A percentile compares a stretch with the other conserved stretches of the same genome.
phyloP scores from a whole-genome alignment of 1,140 invertebrate genomes.

The Asbolus verrucosus region DNA sequence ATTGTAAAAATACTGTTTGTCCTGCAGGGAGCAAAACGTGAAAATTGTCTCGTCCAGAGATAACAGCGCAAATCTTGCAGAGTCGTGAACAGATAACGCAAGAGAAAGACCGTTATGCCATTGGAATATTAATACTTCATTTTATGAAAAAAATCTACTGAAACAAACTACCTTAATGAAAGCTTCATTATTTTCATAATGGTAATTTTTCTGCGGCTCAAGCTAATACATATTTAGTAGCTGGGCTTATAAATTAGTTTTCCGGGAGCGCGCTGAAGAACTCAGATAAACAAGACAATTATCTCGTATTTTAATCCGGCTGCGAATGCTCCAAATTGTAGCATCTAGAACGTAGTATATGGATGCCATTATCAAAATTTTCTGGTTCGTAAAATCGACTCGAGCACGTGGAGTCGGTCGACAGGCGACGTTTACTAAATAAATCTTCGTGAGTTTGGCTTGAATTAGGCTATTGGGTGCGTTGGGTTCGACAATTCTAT shows the following conservation, averaged over 20 bases:
- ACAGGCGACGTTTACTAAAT: background rate
- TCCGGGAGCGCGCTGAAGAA: conserved; percentile 7
- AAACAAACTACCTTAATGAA: background rate
- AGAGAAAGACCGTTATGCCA: background rate
- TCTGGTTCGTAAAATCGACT: background rate
- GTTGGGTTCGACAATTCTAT: conserved; percentile 22
- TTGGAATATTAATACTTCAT: conserved; percentile 16
- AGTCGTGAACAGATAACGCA: conserved; percentile 12
- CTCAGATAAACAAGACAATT: conserved; percentile 8
- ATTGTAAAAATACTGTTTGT: background rate
- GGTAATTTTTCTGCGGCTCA: conserved; percentile 8
- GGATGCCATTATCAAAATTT: background rate
- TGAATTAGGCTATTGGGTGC: conserved; percentile 8
- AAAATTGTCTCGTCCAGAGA: conserved; percentile 19
- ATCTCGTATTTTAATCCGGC: background rate
- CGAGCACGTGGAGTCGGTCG: background rate
- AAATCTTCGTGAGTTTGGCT: conserved; percentile 10
- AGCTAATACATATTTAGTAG: conserved; percentile 5
- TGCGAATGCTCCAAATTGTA: background rate
- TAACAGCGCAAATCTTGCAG: conserved; percentile 3
- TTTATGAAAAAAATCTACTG: background rate
- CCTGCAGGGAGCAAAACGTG: background rate
- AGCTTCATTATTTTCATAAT: conserved; percentile 11
- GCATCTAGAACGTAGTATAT: background rate
- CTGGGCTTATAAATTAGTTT: conserved; percentile 1